Conservation (phyloP, 1,140 invertebrate species). For the Pantala flavescens region DNA sequence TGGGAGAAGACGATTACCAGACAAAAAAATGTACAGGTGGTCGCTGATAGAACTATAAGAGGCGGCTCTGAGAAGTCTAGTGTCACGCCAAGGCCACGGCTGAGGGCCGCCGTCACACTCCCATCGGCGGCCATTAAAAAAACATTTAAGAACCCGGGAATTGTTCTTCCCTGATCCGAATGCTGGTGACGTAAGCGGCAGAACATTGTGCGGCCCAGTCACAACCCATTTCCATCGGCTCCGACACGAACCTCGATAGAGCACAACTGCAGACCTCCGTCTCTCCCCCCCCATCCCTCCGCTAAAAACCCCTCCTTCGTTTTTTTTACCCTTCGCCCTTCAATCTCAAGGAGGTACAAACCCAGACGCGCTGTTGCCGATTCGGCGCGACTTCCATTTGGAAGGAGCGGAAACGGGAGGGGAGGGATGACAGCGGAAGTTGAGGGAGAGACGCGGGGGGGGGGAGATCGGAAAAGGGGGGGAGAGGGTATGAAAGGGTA, state of each 20-base stretch:
- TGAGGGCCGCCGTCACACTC: too few relatives aligned
- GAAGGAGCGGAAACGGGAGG: not conserved
- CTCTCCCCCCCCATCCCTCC: not conserved
- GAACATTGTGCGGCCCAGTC: too few relatives aligned
- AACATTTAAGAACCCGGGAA: too few relatives aligned
- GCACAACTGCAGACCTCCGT: too few relatives aligned
- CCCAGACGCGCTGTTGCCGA: not conserved
- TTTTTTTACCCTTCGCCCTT: constrained; percentile 9
- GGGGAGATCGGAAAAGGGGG: not conserved
- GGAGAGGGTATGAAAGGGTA: not conserved
- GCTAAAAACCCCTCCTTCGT: not conserved
- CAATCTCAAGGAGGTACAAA: constrained; percentile 3
- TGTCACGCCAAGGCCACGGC: too few relatives aligned
- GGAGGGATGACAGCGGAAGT: constrained; percentile 1
- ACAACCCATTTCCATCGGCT: too few relatives aligned
- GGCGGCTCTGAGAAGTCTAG: too few relatives aligned
- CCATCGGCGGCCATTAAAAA: too few relatives aligned
- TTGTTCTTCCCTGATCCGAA: too few relatives aligned
- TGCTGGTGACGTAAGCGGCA: too few relatives aligned
- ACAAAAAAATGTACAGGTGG: not conserved
- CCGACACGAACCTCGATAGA: too few relatives aligned
- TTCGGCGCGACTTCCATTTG: not conserved
- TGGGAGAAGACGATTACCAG: not conserved
- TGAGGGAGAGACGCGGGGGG: not conserved
- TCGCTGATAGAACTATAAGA: not conserved